These are phyloP conservation scores for Andricus curvator DNA, from an alignment of 2,888 invertebrate genomes.

Conservation along the genomic window DNA sequence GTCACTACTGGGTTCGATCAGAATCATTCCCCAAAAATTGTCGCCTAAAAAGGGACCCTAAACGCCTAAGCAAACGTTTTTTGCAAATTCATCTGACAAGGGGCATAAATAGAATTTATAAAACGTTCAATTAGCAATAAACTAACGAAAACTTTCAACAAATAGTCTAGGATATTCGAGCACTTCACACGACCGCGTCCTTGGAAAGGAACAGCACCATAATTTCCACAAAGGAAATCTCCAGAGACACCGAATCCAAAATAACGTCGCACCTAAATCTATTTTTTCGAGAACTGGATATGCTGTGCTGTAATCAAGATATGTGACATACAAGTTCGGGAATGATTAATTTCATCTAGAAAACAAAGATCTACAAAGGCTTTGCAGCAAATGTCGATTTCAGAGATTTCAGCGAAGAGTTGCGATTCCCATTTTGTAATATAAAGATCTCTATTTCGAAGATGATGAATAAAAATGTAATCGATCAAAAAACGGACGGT, in stretches of 20 bases:
- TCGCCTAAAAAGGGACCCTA: neutral
- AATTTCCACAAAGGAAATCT: slow-evolving; percentile 15
- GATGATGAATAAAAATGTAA: neutral
- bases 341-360: slow-evolving; percentile 53
- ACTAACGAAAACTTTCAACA: slow-evolving; percentile 33
- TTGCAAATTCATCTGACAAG: slow-evolving; percentile 19
- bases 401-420: neutral
- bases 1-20: slow-evolving; percentile 29
- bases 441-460: neutral
- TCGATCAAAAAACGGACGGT: slow-evolving; percentile 31
- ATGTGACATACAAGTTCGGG: slow-evolving; percentile 55
- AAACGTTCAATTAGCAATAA: slow-evolving; percentile 38
- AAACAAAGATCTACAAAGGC: slow-evolving; percentile 56
- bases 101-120: slow-evolving; percentile 28
- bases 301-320: slow-evolving; percentile 59
- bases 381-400: slow-evolving; percentile 44
- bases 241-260: neutral
- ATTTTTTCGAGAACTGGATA: slow-evolving; percentile 56
- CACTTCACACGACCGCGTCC: slow-evolving; percentile 7
- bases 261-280: slow-evolving; percentile 6
- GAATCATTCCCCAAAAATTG: slow-evolving; percentile 7
- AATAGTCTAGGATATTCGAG: slow-evolving; percentile 31
- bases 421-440: neutral
- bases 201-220: slow-evolving; percentile 20
- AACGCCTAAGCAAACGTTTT: neutral